A percentile compares a stretch with the other conserved stretches of the same genome.
Evolutionary conservation across 2,888 invertebrate species (phyloP).

Genomic region (Hecatera dysodea): DNA sequence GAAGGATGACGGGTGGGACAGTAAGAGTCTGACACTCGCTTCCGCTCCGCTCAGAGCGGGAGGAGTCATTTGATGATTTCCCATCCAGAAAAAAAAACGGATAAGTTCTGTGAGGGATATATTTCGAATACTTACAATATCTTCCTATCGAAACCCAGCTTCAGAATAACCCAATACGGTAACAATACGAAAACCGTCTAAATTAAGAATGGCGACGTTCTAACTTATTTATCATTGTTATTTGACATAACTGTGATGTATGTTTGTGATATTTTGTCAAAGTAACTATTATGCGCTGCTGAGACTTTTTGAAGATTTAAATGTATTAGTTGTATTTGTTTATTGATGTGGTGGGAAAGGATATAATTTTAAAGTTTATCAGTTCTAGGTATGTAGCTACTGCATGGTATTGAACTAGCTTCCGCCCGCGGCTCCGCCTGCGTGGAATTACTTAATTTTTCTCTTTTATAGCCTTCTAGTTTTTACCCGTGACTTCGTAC

Average conservation of each 20-base stretch:
- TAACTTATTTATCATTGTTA: conserved; percentile 31
- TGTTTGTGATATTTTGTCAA: conserved; percentile 43
- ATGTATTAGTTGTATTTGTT: conserved; percentile 21
- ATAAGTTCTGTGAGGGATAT: too few relatives aligned
- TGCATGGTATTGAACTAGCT: not conserved
- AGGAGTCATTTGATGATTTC: too few relatives aligned
- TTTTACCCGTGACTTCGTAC: too few relatives aligned
- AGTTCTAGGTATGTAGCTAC: not conserved
- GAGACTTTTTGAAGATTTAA: conserved; percentile 29
- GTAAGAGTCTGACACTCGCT: too few relatives aligned
- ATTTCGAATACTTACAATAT: too few relatives aligned
- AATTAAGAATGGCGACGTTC: conserved; percentile 43
- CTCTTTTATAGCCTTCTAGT: too few relatives aligned
- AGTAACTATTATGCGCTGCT: conserved; percentile 32
- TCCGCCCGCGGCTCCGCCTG: too few relatives aligned
- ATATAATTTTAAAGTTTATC: not conserved
- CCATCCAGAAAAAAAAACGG: too few relatives aligned
- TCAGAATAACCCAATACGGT: conserved; percentile 53
- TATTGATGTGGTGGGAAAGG: not conserved
- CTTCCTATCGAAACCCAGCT: too few relatives aligned
- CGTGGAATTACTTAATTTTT: too few relatives aligned
- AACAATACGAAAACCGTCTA: conserved; percentile 57
- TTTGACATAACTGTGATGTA: conserved; percentile 24
- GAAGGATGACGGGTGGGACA: too few relatives aligned
- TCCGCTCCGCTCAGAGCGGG: too few relatives aligned